Base-by-base conservation (phyloP, 2,888 invertebrate genomes). In the Catocala fraxini region DNA sequence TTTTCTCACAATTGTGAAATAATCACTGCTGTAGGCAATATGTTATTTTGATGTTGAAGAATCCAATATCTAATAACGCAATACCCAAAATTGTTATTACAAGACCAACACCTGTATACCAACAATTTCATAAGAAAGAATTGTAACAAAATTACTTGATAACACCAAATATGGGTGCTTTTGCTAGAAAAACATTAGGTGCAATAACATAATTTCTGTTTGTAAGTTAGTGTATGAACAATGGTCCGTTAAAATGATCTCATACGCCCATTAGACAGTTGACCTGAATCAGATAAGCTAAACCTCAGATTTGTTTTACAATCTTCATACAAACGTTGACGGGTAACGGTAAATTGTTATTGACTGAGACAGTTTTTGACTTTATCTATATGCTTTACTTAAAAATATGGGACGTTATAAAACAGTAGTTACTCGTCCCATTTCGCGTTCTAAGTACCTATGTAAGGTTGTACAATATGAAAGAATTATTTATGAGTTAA, bases 231-330 rank as follows among this genome's bases (percentile, higher is more conserved):
- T 39, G 57, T 67, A 57, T 56, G 59, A 75, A 82, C 81, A 83
- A 82, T 83, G 62, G 80, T 64, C 77, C 73, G 77, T 82, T 81
- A 76, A 80, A 80, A 79, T 75, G 77, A 75, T 71, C 73, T 79
- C 76, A 75, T 80, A 72, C 73, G 55, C 68, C 76, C 80, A 80
- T 79, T 83, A 78, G 66, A 59, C 70, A 56, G 65, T 52, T 68
- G 69, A 67, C 57, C 73, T 60, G 62, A 73, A 84, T 82, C 80
- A 69, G 84, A 83, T 84, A 83, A 73, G 73, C 73, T 60, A 75
- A 75, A 65, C 42, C 63, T 73, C 64, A 77, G 68, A 81, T 71
- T 70, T 74, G 72, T 77, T 70, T 71, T 68, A 79, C 76, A 70
- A 75, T 68, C 68, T 68, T 73, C 59, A 68, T 68, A 75, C 75